A percentile compares a stretch with the other conserved stretches of the same genome.
phyloP scores from a whole-genome alignment of 2,113 vertebrate genomes.

The Patagioenas fasciata region DNA sequence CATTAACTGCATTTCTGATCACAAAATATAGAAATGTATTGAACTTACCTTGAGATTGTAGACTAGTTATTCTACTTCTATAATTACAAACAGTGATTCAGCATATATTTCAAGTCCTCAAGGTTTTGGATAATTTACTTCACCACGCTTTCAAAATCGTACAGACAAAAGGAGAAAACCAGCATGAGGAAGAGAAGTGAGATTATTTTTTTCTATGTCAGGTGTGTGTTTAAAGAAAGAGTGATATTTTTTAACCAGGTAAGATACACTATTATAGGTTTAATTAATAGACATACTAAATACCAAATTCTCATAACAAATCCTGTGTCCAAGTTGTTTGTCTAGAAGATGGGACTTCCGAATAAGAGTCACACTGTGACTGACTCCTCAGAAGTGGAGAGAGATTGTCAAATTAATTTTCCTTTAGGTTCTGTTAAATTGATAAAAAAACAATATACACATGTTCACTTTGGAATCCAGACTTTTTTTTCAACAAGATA shows the following conservation, averaged over 20 bases:
- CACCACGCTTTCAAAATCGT: not conserved
- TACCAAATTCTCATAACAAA: not conserved
- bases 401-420: not conserved
- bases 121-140: not conserved
- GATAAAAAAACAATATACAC: not conserved
- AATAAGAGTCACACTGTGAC: accelerated
- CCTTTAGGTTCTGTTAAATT: not conserved
- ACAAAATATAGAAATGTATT: constrained; percentile 25
- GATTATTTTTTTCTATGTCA: not conserved
- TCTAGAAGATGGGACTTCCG: not conserved
- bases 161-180: not conserved
- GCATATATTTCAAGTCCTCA: not conserved
- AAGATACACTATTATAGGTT: not conserved
- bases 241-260: accelerated
- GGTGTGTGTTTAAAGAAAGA: not conserved
- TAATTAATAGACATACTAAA: not conserved
- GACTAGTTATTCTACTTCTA: constrained; percentile 13
- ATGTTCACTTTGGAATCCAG: not conserved
- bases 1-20: constrained; percentile 62
- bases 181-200: not conserved
- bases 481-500: not conserved
- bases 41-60: constrained; percentile 26
- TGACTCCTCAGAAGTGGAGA: not conserved
- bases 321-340: not conserved
- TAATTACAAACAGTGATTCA: constrained; percentile 40